A percentile compares a stretch with the other conserved stretches of the same genome.
phyloP scores from a whole-genome alignment of 2,888 invertebrate genomes.

The Erebia epiphron region DNA sequence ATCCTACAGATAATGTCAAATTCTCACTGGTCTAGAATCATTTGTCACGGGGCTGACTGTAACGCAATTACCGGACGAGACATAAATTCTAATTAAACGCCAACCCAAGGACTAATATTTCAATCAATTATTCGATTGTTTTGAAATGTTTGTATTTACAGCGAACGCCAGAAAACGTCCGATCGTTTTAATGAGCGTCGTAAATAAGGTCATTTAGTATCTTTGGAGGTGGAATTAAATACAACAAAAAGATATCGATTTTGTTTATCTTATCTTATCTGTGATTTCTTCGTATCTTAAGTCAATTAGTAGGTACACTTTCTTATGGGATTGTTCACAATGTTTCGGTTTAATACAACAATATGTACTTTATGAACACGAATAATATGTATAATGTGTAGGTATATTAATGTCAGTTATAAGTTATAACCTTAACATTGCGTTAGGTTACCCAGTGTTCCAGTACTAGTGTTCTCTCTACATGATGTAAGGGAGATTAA shows the following conservation, averaged over 20 bases:
- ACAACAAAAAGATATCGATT: constrained; percentile 21
- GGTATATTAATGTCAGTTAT: no score
- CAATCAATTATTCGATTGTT: constrained; percentile 47
- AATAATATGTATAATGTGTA: no score
- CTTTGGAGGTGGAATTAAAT: constrained; percentile 11
- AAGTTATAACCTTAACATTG: neutral
- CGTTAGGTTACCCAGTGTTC: neutral
- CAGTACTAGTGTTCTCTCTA: no score
- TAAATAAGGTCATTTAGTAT: constrained; percentile 28
- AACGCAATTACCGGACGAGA: constrained; percentile 34
- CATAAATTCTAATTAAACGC: constrained; percentile 56
- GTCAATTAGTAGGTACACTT: constrained; percentile 30
- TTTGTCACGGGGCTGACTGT: constrained; percentile 43
- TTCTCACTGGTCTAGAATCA: constrained; percentile 38
- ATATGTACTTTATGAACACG: no score
- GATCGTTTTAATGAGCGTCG: constrained; percentile 19
- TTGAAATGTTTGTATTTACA: constrained; percentile 38
- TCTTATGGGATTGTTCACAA: constrained; percentile 10
- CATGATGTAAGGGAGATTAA: neutral
- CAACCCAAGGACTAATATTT: constrained; percentile 38
- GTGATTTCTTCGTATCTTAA: constrained; percentile 20
- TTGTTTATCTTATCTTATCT: constrained; percentile 27
- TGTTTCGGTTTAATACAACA: neutral
- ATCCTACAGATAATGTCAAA: constrained; percentile 22
- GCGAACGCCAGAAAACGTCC: constrained; percentile 15